phyloP scores from a whole-genome alignment of 1,140 invertebrate species.

The Drosophila melanica region DNA sequence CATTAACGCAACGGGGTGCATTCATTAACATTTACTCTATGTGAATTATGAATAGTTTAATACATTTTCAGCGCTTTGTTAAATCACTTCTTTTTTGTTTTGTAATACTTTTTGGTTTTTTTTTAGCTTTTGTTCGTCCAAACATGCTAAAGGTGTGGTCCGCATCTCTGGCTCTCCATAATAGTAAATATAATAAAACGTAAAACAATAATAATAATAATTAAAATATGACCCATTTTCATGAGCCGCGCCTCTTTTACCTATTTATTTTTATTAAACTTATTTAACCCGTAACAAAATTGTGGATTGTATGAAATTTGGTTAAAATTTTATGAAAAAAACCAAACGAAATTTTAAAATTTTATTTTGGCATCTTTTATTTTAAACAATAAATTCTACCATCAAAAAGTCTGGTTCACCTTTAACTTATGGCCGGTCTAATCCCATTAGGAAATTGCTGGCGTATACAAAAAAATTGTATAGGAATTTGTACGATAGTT shows the following conservation, averaged over 20 bases:
- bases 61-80: slow-evolving; percentile 52
- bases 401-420: not conserved
- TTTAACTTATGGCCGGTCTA: slow-evolving; percentile 1
- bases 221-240: too few species aligned
- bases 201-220: slow-evolving; percentile 43
- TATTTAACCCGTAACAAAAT: too few species aligned
- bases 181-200: slow-evolving; percentile 50
- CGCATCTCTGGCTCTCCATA: slow-evolving; percentile 24
- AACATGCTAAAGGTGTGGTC: slow-evolving; percentile 55
- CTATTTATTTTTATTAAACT: not conserved
- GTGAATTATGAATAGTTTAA: slow-evolving; percentile 56
- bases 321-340: too few species aligned
- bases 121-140: slow-evolving; percentile 5
- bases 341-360: too few species aligned
- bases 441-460: slow-evolving; percentile 35
- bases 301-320: too few species aligned
- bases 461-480: slow-evolving; percentile 22
- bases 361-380: too few species aligned
- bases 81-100: slow-evolving; percentile 17
- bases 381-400: too few species aligned
- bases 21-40: slow-evolving; percentile 64
- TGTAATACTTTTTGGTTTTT: not conserved
- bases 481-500: slow-evolving; percentile 37
- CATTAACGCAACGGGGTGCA: slow-evolving; percentile 75
- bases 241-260: too few species aligned